phyloP scores from a whole-genome alignment of 1,140 invertebrate genomes.

The Antheraea pernyi region DNA sequence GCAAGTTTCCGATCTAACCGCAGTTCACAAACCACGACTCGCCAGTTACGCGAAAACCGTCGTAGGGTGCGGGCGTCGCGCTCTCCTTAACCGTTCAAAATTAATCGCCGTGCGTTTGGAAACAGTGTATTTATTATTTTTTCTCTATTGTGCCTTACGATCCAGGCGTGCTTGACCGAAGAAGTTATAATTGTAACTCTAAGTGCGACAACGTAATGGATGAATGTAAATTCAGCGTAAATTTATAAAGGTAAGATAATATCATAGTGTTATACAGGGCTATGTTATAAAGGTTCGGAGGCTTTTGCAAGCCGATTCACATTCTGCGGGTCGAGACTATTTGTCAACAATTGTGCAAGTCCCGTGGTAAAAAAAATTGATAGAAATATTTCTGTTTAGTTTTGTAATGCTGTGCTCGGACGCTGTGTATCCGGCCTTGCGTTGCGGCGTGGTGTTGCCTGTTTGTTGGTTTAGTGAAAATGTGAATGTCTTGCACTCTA shows the following conservation, averaged over 20 bases:
- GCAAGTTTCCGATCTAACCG: constrained; percentile 46
- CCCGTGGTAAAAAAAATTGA: constrained; percentile 19
- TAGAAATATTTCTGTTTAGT: constrained; percentile 22
- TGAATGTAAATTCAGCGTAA: constrained; percentile 31
- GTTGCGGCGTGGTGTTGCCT: neutral
- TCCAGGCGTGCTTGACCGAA: constrained; percentile 41
- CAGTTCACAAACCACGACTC: neutral
- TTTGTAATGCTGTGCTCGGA: constrained; percentile 14
- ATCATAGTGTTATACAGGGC: constrained; percentile 40
- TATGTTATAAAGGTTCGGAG: constrained; percentile 47
- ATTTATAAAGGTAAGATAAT: constrained; percentile 45
- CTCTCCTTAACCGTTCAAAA: constrained; percentile 30
- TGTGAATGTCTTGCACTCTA: constrained; percentile 5
- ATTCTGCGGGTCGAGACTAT: constrained; percentile 37
- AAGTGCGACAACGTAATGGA: constrained; percentile 25
- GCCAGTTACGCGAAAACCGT: constrained; percentile 53
- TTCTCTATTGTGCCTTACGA: constrained; percentile 45
- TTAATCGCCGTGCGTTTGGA: constrained; percentile 42
- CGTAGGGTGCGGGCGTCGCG: constrained; percentile 39
- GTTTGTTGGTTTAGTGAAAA: constrained; percentile 5
- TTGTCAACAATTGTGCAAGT: constrained; percentile 50
- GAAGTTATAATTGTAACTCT: constrained; percentile 21
- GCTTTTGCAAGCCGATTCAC: constrained; percentile 54
- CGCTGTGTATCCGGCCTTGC: neutral
- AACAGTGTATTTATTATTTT: constrained; percentile 36